Percentiles rank a stretch among this genome's conserved stretches.
These are phyloP conservation scores for Eulemur rubriventer DNA, from an alignment of 2,797 vertebrate species.

Conservation along the genomic window DNA sequence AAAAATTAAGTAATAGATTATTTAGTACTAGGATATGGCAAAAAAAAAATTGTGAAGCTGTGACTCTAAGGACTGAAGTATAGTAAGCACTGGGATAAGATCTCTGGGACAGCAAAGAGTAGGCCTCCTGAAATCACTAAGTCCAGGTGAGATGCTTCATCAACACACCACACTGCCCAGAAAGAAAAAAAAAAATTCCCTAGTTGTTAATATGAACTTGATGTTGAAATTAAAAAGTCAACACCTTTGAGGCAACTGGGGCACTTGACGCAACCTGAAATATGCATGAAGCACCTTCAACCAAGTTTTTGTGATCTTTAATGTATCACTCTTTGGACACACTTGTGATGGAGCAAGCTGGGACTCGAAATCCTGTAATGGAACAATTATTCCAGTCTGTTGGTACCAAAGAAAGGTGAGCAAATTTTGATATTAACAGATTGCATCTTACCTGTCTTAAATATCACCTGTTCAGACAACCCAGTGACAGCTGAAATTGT, in stretches of 20 bases:
- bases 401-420: not conserved
- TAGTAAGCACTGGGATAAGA: not conserved
- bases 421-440: conserved; percentile 52
- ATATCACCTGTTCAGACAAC: conserved; percentile 25
- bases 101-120: not conserved
- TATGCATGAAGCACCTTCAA: not conserved
- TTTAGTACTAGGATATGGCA: not conserved
- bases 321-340: not conserved
- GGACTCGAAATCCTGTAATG: not conserved
- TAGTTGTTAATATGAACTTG: not conserved
- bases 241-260: not conserved
- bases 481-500: not conserved
- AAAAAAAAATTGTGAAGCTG: not conserved
- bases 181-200: not conserved
- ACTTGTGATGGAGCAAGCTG: not conserved
- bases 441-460: not conserved
- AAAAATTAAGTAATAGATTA: not conserved
- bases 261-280: not conserved
- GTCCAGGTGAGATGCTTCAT: not conserved
- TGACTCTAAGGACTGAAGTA: not conserved
- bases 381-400: not conserved
- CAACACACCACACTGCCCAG: not conserved
- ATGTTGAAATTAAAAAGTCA: not conserved
- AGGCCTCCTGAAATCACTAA: not conserved
- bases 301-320: not conserved